A percentile compares a stretch with the other conserved stretches of the same genome.
Conservation (phyloP, 2,797 vertebrate genomes). For the Hyperoplus lanceolatus region DNA sequence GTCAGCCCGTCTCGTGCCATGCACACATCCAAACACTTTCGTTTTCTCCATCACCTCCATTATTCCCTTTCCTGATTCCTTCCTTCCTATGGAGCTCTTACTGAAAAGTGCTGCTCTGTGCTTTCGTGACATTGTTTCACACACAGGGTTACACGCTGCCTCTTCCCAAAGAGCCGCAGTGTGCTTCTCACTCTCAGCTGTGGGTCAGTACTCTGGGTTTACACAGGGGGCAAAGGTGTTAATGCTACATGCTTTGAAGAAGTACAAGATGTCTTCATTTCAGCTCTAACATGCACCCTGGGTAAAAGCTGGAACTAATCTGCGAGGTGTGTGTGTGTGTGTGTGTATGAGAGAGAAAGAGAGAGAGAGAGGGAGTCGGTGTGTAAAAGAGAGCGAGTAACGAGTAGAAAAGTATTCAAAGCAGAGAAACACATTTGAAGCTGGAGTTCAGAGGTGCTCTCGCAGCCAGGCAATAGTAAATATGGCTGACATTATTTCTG, state of each 20-base stretch:
- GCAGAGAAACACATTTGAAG: conserved; percentile 32
- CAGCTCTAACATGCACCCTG: conserved; percentile 76
- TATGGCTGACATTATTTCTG: conserved; percentile 26
- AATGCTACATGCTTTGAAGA: conserved; percentile 86
- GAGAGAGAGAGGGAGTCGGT: not conserved
- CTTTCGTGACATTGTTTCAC: conserved; percentile 49
- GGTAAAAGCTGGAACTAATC: conserved; percentile 87
- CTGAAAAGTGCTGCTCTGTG: conserved; percentile 61
- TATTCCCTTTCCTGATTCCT: conserved; percentile 60
- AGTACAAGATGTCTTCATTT: conserved; percentile 86
- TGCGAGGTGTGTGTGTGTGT: conserved; percentile 52
- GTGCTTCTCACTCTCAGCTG: conserved; percentile 61
- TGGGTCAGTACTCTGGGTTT: conserved; percentile 83
- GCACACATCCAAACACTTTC: conserved; percentile 48
- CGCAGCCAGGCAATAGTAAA: conserved; percentile 31
- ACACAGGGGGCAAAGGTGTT: conserved; percentile 85
- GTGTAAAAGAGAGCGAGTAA: conserved; percentile 16
- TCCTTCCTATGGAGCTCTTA: conserved; percentile 67
- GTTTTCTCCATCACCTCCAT: conserved; percentile 53
- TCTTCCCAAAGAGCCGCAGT: conserved; percentile 70
- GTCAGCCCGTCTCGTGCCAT: conserved; percentile 26
- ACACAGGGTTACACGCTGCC: conserved; percentile 54
- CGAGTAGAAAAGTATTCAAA: conserved; percentile 23
- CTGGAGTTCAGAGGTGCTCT: conserved; percentile 28
- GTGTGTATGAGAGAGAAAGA: conserved; percentile 26